Base-by-base conservation (phyloP, 1,140 invertebrate species). In the Trichonephila clavata region DNA sequence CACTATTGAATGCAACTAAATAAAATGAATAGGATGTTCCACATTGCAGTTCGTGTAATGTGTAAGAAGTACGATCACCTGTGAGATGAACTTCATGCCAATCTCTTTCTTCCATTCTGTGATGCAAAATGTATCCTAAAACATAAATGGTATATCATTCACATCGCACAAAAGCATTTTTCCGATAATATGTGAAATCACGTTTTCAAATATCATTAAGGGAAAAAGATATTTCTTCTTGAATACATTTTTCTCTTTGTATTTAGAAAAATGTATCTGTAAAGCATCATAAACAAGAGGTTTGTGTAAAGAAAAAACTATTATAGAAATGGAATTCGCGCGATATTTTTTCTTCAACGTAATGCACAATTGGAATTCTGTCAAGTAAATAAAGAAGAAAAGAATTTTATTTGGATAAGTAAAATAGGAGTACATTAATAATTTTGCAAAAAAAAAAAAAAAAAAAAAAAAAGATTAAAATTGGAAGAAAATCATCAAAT, bases 31-130 rank as follows among this genome's bases (percentile, higher is more conserved):
- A 95, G 0, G 86, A 90, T 0, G 96, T 96, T 2, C 96, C 96
- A 95, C 96, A 96, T 50, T 95, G 92, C n/a, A 96, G 94, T 20
- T 95, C 95, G 14, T 95, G 94, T 16, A 95, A 95, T 4, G 95
- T 96, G 90, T 95, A 96, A 13, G 95, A 95, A 27, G n/a, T 92
- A 6, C 81, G 43, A 21, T 94, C 61, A 10, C 93, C 93, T 20
- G 86, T 63, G 4, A 95, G 27, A 71, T 95, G 94, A 14, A 87
- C 63, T 24, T 95, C 94, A 59, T 91, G 24, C 94, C 94, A 95
- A n/a, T 94, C 94, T 43, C 80, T 60, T 20, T 68, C 94, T 32
- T 94, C 93, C 87, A 90, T 93, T 63, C 86, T 32, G 24, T 93
- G 86, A 50, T 88, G 68, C 7, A 93, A 24, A 7, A 93, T 93